Evolutionary conservation across 2,888 invertebrate species (phyloP).

Genomic region (Pristionchus exspectatus): DNA sequence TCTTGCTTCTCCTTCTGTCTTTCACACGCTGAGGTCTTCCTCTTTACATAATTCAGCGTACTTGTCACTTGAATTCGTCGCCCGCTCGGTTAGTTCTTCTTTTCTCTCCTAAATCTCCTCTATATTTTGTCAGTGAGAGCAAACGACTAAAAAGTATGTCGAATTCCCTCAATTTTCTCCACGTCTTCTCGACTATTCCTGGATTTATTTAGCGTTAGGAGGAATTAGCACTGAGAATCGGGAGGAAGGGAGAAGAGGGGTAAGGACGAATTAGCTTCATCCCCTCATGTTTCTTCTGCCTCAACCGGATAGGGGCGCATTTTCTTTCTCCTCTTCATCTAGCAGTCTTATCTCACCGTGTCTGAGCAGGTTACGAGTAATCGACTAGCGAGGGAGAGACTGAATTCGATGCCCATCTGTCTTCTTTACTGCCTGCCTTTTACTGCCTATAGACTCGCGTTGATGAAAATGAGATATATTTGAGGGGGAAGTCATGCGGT

Average conservation of each 20-base stretch:
- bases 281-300: slow-evolving; percentile 15
- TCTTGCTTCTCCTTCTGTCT: background rate
- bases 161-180: slow-evolving; percentile 8
- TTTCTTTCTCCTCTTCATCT: background rate
- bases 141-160: background rate
- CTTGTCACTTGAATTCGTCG: slow-evolving; percentile 17
- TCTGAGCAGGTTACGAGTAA: background rate
- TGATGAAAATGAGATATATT: background rate
- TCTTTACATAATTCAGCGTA: slow-evolving; percentile 40
- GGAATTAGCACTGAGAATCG: background rate
- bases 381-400: background rate
- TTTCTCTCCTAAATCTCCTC: background rate
- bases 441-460: background rate
- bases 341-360: background rate
- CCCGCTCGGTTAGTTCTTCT: background rate
- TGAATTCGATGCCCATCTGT: background rate
- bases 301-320: background rate
- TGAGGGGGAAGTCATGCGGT: background rate
- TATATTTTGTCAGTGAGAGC: background rate
- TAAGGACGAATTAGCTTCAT: slow-evolving; percentile 36
- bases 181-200: background rate
- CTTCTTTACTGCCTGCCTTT: background rate
- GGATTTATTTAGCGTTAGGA: slow-evolving; percentile 26
- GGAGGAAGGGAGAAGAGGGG: background rate
- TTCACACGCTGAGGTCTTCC: background rate